phyloP scores from a whole-genome alignment of 2,797 vertebrate genomes.

The Alosa sapidissima region DNA sequence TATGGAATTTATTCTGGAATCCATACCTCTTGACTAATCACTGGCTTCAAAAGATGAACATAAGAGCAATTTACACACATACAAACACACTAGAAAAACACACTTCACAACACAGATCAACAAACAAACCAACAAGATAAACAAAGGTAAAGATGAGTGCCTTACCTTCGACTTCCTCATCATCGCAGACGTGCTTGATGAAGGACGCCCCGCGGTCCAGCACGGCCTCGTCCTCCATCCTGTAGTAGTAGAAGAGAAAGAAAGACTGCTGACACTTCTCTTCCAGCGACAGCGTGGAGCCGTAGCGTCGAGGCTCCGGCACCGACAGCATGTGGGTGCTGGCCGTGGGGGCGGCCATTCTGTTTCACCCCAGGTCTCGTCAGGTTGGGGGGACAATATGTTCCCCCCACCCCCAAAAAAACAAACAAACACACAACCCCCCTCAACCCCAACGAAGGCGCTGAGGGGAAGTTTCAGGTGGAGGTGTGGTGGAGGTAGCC shows the following conservation, averaged over 20 bases:
- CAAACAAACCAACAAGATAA: not conserved
- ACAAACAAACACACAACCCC: not conserved
- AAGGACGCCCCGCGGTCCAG: conserved; percentile 95
- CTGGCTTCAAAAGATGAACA: not conserved
- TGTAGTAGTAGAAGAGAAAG: conserved; percentile 98
- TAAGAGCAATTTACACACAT: not conserved
- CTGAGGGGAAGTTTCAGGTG: not conserved
- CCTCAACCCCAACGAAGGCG: not conserved
- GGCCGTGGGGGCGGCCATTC: conserved; percentile 41
- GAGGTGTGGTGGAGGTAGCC: conserved; percentile 42
- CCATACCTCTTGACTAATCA: not conserved
- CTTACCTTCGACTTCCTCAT: conserved; percentile 97
- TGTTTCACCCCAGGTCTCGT: not conserved
- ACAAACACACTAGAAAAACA: not conserved
- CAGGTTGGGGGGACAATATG: not conserved
- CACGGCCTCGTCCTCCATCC: conserved; percentile 99
- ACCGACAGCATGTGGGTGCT: conserved; percentile 77
- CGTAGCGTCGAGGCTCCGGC: conserved; percentile 81
- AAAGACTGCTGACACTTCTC: conserved; percentile 98
- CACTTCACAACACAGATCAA: not conserved
- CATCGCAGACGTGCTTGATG: conserved; percentile 91
- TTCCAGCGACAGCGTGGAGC: conserved; percentile 82
- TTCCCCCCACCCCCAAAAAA: not conserved
- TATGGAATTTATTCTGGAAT: not conserved
- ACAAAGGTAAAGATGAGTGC: not conserved